phyloP scores from a whole-genome alignment of 92 coral and sea anemone species.

The Palythoa heliodiscus region DNA sequence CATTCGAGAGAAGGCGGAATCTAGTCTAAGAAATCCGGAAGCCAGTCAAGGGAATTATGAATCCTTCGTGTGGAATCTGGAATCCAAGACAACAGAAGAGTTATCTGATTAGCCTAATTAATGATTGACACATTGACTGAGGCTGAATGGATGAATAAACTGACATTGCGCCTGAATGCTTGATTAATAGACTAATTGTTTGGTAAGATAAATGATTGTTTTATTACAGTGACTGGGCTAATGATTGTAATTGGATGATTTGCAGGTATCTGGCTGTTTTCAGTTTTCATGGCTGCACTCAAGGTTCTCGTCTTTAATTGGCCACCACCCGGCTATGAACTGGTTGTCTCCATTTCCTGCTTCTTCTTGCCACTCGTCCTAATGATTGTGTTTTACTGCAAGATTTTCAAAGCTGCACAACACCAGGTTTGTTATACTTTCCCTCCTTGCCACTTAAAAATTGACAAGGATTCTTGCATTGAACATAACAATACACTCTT shows the following conservation, averaged over 20 bases:
- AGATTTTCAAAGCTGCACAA: slow-evolving; percentile 73
- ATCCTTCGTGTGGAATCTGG: too few relatives aligned
- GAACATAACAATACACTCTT: too few relatives aligned
- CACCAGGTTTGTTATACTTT: slow-evolving; percentile 47
- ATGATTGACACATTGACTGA: too few relatives aligned
- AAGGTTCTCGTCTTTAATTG: slow-evolving; percentile 62
- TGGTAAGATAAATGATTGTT: too few relatives aligned
- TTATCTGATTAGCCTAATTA: too few relatives aligned
- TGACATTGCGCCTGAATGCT: background rate
- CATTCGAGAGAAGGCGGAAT: too few relatives aligned
- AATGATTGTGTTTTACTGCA: slow-evolving; percentile 74
- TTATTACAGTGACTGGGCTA: too few relatives aligned
- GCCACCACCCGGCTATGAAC: slow-evolving; percentile 81
- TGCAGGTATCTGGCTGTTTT: slow-evolving; percentile 72
- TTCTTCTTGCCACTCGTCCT: slow-evolving; percentile 69
- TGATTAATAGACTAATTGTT: background rate
- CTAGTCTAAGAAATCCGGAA: too few relatives aligned
- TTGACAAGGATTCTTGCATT: too few relatives aligned
- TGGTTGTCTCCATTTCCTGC: slow-evolving; percentile 71
- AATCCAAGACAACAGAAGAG: too few relatives aligned
- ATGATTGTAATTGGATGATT: background rate
- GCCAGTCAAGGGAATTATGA: too few relatives aligned
- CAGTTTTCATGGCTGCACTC: slow-evolving; percentile 69
- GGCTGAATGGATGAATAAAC: background rate
- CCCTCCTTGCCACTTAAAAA: background rate